phyloP scores from a whole-genome alignment of 2,797 vertebrate genomes.

The Octomys mimax region DNA sequence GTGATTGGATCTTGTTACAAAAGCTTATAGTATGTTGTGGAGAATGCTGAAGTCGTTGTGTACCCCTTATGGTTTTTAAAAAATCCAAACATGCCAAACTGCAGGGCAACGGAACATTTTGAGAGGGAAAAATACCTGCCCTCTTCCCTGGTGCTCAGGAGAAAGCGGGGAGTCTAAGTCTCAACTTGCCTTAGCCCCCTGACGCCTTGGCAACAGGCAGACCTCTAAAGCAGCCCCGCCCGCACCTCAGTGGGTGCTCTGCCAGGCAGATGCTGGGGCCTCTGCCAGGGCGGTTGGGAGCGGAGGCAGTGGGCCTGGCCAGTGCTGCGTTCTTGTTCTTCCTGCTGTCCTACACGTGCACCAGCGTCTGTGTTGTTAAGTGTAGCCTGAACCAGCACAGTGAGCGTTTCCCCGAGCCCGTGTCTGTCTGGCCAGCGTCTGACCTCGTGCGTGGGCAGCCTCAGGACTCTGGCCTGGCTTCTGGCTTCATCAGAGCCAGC shows the following conservation, averaged over 20 bases:
- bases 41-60: background rate
- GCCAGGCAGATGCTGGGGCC: too few relatives aligned
- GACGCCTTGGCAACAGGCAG: background rate
- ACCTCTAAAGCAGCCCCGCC: background rate
- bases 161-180: background rate
- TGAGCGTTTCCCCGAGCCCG: background rate
- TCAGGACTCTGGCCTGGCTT: background rate
- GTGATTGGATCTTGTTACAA: constrained; percentile 1
- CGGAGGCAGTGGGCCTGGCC: too few relatives aligned
- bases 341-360: background rate
- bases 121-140: constrained; percentile 35
- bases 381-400: background rate
- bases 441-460: background rate
- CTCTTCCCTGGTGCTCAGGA: background rate
- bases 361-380: too few relatives aligned
- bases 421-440: background rate
- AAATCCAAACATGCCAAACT: constrained; percentile 50
- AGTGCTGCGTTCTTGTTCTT: too few relatives aligned
- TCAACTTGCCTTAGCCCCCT: background rate
- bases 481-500: background rate
- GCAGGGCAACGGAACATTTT: constrained; percentile 2
- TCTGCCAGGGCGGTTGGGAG: background rate
- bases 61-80: constrained; percentile 50
- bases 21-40: background rate
- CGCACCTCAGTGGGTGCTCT: too few relatives aligned